phyloP scores from a whole-genome alignment of 2,113 vertebrate genomes.

The Theristicus caerulescens region DNA sequence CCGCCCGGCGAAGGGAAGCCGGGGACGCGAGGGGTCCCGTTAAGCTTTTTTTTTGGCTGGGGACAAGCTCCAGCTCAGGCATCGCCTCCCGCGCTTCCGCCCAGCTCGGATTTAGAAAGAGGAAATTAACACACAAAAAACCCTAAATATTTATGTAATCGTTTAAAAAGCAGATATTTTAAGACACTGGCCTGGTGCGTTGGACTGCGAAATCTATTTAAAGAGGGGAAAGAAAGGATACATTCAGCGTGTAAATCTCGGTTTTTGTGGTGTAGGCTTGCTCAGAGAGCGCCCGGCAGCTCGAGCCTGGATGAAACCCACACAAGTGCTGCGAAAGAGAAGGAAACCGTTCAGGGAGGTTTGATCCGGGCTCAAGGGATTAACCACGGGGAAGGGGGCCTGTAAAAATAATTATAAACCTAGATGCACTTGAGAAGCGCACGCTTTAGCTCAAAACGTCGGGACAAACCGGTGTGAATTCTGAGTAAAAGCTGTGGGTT shows the following conservation, averaged over 20 bases:
- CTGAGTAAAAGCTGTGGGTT: not conserved
- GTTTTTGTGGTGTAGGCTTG: not conserved
- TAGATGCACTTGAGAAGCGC: not conserved
- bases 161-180: not conserved
- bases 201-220: not conserved
- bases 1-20: not conserved
- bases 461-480: not conserved
- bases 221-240: not conserved
- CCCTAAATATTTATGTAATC: not conserved
- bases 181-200: not conserved
- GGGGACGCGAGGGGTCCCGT: rapidly evolving
- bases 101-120: not conserved
- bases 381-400: not conserved
- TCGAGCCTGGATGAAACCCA: not conserved
- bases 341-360: not conserved
- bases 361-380: not conserved
- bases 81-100: not conserved
- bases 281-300: not conserved
- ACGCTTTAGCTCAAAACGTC: not conserved
- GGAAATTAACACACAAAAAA: not conserved
- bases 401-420: not conserved
- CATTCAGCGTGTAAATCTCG: not conserved
- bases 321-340: rapidly evolving
- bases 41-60: not conserved
- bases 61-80: not conserved